Base-by-base conservation (phyloP, 2,797 vertebrate genomes). In the Dallia pectoralis region DNA sequence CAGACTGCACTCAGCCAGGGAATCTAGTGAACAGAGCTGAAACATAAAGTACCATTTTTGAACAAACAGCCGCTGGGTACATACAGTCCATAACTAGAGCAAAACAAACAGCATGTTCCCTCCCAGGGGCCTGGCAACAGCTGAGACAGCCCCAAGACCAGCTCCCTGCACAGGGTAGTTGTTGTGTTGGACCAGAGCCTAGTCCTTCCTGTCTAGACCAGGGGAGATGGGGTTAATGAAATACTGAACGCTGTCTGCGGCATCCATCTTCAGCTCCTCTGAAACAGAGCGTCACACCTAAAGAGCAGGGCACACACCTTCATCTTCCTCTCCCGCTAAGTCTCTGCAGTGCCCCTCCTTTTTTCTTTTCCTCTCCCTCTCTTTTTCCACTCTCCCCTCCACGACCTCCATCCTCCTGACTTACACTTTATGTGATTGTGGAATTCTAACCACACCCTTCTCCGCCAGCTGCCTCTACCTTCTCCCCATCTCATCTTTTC, bases 201-300 rank as follows among this genome's bases (percentile, higher is more conserved):
- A 77, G 79, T 73, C 30, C 85, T 92, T 93, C 92, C 90, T 93
- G 93, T 93, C 91, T 93, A 93, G 93, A 94, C 93, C 90, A 81
- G 85, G 75, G 91, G 89, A 89, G 92, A 93, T 90, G 81, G 91
- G 90, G 89, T 93, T 91, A 91, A 93, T 91, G 84, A 91, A 92
- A 90, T 19, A 81, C 80, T 90, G 85, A 84, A 80, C 80, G 63
- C 80, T 78, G 81, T 82, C 83, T 83, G 72, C 65, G 25, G 76
- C 73, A 82, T 92, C 87, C 85, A 87, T 90, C 82, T 80, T 87
- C 84, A 75, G 71, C 81, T 85, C 53, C 11, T 44, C 53, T 74
- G 69, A 83, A 77, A 75, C 63, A 63, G 72, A 72, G 81, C 81
- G 72, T 86, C 81, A 74, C 85, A 85, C 85, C 85, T 76, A 74